Base-by-base conservation (phyloP, 2,113 vertebrate species). In the Hyla sarda region DNA sequence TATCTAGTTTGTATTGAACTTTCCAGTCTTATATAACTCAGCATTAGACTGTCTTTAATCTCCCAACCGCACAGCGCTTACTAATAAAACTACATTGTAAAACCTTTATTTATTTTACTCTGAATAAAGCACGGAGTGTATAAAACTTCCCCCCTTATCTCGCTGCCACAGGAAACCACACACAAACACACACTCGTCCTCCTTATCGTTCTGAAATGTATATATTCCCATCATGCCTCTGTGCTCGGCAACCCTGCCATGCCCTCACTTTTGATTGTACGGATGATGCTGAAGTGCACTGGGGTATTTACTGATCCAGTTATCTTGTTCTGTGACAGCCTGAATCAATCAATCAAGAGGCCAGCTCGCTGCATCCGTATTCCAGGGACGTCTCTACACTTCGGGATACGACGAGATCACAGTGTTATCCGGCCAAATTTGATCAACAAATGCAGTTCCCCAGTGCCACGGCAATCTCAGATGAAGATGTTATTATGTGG, bases 401-500 rank as follows among this genome's bases (percentile, higher is more conserved):
- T 95, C 94, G 92, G 94, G 95, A 94, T 94, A 95, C 96, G 93
- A 95, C 96, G 92, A 95, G 95, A 95, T 94, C 93, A 95, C 94
- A 92, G 94, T 95, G 93, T 95, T 95, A 96, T 94, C 95, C 94
- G 91, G 96, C 96, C 96, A 98, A 97, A 99, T 98, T 97, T 97
- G 96, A 99, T 98, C 97, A 98, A 97, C 96, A 96, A 96, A 96
- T 95, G 95, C 93, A 93, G 96, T 94, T 96, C 96, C 96, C 94
- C 94, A 93, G 96, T 94, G 96, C 96, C 93, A 94, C 93, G 91
- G 96, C 96, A 96, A 97, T 97, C 96, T 94, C 95, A 96, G 96
- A 99, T 97, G 97, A 98, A 97, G 96, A 98, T 96, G 95, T 98
- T 97, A 96, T 97, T 97, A 96, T 92, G 94, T 95, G 95, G 94